Conservation (phyloP, 1,140 invertebrate genomes). For the Ectropis grisescens region DNA sequence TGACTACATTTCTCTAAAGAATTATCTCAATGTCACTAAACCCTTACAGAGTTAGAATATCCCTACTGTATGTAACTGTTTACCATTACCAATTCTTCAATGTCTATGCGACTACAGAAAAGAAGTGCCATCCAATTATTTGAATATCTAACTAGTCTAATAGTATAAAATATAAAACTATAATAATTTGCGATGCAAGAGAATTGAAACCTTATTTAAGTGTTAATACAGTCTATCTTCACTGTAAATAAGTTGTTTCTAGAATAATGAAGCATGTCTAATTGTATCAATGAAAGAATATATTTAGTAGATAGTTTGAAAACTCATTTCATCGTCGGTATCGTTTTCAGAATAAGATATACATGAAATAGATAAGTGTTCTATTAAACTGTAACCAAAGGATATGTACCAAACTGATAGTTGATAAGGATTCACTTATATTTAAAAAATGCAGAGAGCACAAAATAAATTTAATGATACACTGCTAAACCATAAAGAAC, state of each 20-base stretch:
- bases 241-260: conserved; percentile 20
- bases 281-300: conserved; percentile 14
- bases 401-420: background rate
- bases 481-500: no score
- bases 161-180: conserved; percentile 34
- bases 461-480: no score
- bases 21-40: background rate
- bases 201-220: conserved; percentile 62
- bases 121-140: conserved; percentile 55
- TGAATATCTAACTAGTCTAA: conserved; percentile 47
- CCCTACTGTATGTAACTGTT: conserved; percentile 8
- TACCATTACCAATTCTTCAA: conserved; percentile 11
- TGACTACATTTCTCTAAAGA: background rate
- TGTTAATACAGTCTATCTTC: conserved; percentile 24
- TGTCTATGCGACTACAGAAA: conserved; percentile 30
- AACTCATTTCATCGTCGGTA: no score
- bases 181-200: conserved; percentile 64
- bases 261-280: conserved; percentile 6
- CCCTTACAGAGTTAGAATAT: background rate
- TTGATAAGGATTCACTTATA: no score
- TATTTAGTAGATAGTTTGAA: no score
- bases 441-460: no score
- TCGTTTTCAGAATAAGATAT: no score
- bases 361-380: no score
- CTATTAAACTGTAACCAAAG: no score